Base-by-base conservation (phyloP, 2,113 vertebrate genomes). In the Pangasianodon hypophthalmus region DNA sequence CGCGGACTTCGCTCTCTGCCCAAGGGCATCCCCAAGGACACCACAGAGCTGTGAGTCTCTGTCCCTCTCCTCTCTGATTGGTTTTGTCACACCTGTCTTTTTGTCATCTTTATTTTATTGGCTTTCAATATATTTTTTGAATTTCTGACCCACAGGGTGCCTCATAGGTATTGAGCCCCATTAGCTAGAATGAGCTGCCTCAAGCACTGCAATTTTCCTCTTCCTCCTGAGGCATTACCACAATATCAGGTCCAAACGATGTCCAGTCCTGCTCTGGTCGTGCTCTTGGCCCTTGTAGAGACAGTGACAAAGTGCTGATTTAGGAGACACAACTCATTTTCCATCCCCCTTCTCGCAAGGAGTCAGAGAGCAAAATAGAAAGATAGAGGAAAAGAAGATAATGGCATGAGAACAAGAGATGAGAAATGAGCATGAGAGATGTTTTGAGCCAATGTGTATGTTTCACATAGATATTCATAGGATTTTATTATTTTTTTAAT, bases 1-100 rank as follows among this genome's bases (percentile, higher is more conserved):
- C 97, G 95, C 92, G 98, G 97, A 52, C 96, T 99, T 89, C 96
- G 93, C 32, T 67, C 94, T 6, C 95, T 99, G 90, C 98, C 98
- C 93, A 99, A 95, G 94, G 97, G 97, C 92, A 97, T 99, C 93
- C 98, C 98, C 94, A 99, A 97, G 95, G 98, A 99, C 21, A 97
- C 98, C 92, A 99, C 98, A 0, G 98, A 99, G 95, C 96, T 99
- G 98, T 99, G 93, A 98, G 98, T 97, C 89, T 85, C 75, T 37
- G 19, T 82, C 80, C 62, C 13, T 46, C 37, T 21, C 54, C 7
- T 89, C 79, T 46, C 84, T 85, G 56, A 67, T 48, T 64, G 41
- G 37, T 37, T 60, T 13, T 69, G 3, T 69, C 29, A 69, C 24
- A 60, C 82, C 67, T 77, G 44, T 52, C 54, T 60, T 69, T 64